Evolutionary conservation across 1,140 invertebrate genomes (phyloP), one percentile per base, ranked within the genome.

Genomic region (Hycleus cichorii): DNA sequence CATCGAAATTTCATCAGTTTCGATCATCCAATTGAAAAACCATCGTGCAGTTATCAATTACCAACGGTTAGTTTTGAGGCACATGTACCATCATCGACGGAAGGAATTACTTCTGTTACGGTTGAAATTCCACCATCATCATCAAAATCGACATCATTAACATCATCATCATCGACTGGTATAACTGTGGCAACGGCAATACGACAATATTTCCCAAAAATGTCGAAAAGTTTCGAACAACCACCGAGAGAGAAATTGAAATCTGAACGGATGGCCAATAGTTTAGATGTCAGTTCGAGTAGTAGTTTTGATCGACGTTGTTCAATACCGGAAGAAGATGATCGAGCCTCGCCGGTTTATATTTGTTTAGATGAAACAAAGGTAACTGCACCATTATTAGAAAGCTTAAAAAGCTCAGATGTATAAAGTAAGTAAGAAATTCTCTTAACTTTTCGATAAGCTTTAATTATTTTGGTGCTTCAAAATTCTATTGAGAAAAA

Each of bases 1-100:
- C 67, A 71, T 49, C 66, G 66, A 40, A 72, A 71, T 55, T 72
- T 69, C 54, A 71, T 67, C 45, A 72, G 70, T 58, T 70, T 72
- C 60, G 71, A 73, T 42, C 69, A 70, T 5, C 38, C 56, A 66
- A 62, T 59, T 57, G 70, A 42, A 57, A 54, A 26, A 42, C 59
- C 64, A 32, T 64, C 64, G 39, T 68, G 58, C 55, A 69, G 64
- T 54, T 66, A 58, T 32, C 64, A 66, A 26, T 62, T 63, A 32
- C 69, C 69, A 25, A 67, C 63, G 47, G 67, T 73, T 25, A 73
- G 65, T 46, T 70, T 72, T 54, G 69, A 65, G 51, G 61, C 65
- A 12, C 54, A 64, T 8, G n/a, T 64, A 38, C 57, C 63, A 1
- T 46, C 52, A 9, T 5, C 62, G 32, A 39, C 57, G 18, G 40